Evolutionary conservation across 2,113 vertebrate species (phyloP).

Genomic region (Perca flavescens): DNA sequence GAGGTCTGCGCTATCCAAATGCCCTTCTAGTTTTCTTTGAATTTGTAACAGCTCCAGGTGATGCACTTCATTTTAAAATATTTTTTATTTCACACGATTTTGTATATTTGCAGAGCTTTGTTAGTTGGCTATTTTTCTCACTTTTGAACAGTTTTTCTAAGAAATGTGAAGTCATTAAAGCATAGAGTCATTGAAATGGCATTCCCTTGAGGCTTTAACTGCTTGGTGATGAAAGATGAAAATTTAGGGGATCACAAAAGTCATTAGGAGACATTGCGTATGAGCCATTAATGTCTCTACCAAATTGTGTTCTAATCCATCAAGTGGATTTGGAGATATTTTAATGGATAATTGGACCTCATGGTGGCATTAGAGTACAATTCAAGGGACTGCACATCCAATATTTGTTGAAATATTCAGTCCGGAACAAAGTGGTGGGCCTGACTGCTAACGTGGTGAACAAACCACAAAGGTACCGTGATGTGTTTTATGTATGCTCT

Average conservation of each 20-base stretch:
- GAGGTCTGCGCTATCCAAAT: no score
- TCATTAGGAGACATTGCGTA: neutral
- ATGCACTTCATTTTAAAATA: no score
- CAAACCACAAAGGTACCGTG: neutral
- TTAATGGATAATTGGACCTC: neutral
- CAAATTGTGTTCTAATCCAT: neutral
- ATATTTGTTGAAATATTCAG: neutral
- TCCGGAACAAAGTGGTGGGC: neutral
- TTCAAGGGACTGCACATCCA: neutral
- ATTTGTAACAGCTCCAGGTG: no score
- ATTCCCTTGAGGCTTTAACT: neutral
- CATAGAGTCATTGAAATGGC: neutral
- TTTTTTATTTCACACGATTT: no score
- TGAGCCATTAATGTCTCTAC: neutral
- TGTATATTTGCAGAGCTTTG: neutral
- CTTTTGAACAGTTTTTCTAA: neutral
- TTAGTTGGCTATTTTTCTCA: neutral
- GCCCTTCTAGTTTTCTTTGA: no score
- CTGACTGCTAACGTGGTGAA: neutral
- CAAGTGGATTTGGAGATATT: neutral
- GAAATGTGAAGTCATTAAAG: neutral
- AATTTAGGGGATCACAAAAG: neutral
- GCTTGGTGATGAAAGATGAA: neutral
- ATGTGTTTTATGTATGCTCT: neutral
- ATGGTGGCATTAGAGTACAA: neutral